Conservation (phyloP, 2,888 invertebrate genomes). For the Desoria tigrina region DNA sequence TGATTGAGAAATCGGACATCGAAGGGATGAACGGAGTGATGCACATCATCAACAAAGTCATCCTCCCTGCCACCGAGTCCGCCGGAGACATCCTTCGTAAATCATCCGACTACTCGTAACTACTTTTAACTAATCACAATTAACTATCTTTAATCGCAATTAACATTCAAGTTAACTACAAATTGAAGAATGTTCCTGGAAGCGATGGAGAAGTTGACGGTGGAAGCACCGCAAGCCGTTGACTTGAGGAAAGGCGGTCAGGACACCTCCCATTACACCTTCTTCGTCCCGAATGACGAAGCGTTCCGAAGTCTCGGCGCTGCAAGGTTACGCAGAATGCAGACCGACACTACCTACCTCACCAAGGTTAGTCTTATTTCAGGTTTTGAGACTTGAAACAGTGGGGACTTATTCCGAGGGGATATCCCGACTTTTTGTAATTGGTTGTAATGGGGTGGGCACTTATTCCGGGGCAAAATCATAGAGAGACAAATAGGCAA, state of each 20-base stretch:
- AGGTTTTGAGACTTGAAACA: no score
- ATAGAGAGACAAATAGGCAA: no score
- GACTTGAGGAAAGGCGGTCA: constrained; percentile 53
- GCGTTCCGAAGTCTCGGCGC: constrained; percentile 66
- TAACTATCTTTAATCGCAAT: no score
- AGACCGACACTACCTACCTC: constrained; percentile 55
- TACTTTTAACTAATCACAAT: constrained; percentile 51
- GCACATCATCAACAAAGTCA: constrained; percentile 60
- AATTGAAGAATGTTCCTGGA: constrained; percentile 57
- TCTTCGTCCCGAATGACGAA: constrained; percentile 70
- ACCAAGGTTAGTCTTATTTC: constrained; percentile 55
- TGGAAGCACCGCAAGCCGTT: constrained; percentile 54
- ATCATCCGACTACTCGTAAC: constrained; percentile 58
- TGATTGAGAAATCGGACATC: constrained; percentile 58
- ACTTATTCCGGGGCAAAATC: no score
- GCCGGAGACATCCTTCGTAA: constrained; percentile 57
- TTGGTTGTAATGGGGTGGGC: no score
- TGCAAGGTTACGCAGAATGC: constrained; percentile 55
- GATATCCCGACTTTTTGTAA: no score
- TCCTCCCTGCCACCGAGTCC: constrained; percentile 58
- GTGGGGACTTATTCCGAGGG: no score
- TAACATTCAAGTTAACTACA: no score
- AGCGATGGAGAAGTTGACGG: constrained; percentile 56
- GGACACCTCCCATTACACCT: constrained; percentile 60
- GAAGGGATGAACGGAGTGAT: constrained; percentile 60